Conservation (phyloP, 2,888 invertebrate species). For the Ctena decussata region DNA sequence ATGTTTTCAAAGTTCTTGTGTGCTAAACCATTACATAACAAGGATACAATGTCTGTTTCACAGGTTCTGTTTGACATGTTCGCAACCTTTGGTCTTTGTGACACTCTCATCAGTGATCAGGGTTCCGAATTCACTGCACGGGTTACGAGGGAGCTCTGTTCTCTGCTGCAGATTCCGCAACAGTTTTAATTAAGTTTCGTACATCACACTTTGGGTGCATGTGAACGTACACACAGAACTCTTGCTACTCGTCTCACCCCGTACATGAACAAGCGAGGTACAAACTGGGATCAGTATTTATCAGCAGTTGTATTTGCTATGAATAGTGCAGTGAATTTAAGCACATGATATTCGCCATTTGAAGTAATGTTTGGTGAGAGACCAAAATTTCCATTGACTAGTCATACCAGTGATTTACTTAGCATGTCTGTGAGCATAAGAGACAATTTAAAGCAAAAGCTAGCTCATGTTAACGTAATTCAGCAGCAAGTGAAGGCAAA, state of each 20-base stretch:
- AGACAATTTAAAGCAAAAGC: conserved; percentile 5
- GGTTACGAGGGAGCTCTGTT: conserved; percentile 46
- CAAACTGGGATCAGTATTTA: conserved; percentile 35
- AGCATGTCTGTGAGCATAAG: conserved; percentile 4
- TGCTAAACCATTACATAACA: conserved; percentile 37
- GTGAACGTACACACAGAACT: conserved; percentile 46
- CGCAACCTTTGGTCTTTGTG: conserved; percentile 45
- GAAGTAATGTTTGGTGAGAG: conserved; percentile 49
- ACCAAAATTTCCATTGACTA: conserved; percentile 45
- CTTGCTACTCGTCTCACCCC: conserved; percentile 46
- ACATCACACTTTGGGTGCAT: too few relatives aligned
- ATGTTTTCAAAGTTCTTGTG: conserved; percentile 52
- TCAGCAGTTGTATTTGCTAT: conserved; percentile 51
- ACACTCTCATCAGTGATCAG: too few relatives aligned
- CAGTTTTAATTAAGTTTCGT: conserved; percentile 50
- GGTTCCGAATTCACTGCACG: too few relatives aligned
- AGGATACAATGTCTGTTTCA: conserved; percentile 46
- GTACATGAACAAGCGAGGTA: conserved; percentile 33
- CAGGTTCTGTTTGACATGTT: conserved; percentile 41
- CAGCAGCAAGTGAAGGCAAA: conserved; percentile 3
- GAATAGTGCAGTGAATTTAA: conserved; percentile 47
- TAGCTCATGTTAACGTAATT: not conserved
- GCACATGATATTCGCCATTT: conserved; percentile 54
- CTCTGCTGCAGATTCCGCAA: conserved; percentile 40
- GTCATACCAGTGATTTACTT: not conserved